A percentile compares a stretch with the other conserved stretches of the same genome.
Evolutionary conservation across 2,113 vertebrate species (phyloP).

Genomic region (Labrus mixtus): DNA sequence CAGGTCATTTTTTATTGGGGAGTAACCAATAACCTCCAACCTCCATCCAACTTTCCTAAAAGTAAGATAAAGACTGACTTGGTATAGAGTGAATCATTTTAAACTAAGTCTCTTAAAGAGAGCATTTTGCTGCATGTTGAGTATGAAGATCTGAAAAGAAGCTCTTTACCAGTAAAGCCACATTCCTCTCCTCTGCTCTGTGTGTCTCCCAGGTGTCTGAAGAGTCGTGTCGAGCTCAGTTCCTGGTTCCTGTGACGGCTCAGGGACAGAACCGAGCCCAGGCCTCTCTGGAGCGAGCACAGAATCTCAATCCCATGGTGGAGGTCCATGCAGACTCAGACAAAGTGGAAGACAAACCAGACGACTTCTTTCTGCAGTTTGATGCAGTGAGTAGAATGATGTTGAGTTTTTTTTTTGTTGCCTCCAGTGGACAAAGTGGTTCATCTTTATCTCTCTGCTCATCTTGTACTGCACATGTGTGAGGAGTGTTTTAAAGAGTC

Average conservation of each 20-base stretch:
- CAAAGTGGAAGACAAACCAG: slow-evolving; percentile 85
- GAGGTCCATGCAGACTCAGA: slow-evolving; percentile 89
- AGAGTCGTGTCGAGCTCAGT: slow-evolving; percentile 90
- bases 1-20: too few species aligned
- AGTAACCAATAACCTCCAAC: too few species aligned
- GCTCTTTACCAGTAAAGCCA: not conserved
- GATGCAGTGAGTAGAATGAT: slow-evolving; percentile 90
- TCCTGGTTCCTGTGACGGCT: slow-evolving; percentile 88
- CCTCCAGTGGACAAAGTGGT: too few species aligned
- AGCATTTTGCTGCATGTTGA: too few species aligned
- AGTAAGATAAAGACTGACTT: too few species aligned
- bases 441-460: too few species aligned
- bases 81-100: not conserved
- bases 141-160: too few species aligned
- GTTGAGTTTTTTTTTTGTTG: too few species aligned
- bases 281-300: slow-evolving; percentile 91
- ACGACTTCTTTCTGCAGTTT: slow-evolving; percentile 92
- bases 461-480: too few species aligned
- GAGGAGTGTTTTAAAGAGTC: too few species aligned
- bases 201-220: slow-evolving; percentile 83
- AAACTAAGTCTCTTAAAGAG: not conserved
- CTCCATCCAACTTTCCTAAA: too few species aligned
- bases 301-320: slow-evolving; percentile 98
- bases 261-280: slow-evolving; percentile 88
- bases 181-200: not conserved